These are phyloP conservation scores for Tipula lateralis DNA, from an alignment of 2,888 invertebrate genomes.

Conservation along the genomic window DNA sequence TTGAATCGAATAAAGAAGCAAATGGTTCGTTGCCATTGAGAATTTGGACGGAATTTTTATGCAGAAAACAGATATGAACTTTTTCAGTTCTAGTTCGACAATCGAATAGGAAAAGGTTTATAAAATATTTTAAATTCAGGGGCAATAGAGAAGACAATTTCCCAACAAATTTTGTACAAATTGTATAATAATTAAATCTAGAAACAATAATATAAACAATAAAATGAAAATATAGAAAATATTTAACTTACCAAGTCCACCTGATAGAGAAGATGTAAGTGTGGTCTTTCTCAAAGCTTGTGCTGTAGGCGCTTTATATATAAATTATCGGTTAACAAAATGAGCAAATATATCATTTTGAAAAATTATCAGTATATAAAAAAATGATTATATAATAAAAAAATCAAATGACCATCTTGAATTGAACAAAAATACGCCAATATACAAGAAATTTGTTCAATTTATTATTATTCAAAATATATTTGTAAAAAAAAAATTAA, in stretches of 20 bases:
- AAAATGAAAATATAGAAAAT: conserved; percentile 29
- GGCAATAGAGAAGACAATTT: background rate
- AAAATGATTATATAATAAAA: conserved; percentile 36
- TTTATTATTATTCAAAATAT: background rate
- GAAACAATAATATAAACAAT: background rate
- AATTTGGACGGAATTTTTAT: background rate
- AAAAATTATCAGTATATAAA: conserved; percentile 27
- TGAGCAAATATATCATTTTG: conserved; percentile 27
- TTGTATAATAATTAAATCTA: background rate
- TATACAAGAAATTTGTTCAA: conserved; percentile 21
- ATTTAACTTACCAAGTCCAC: conserved; percentile 79
- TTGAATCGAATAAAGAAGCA: background rate
- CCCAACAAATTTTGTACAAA: background rate
- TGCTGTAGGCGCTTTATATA: conserved; percentile 50
- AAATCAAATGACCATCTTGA: conserved; percentile 12
- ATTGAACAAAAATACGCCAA: conserved; percentile 14
- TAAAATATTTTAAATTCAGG: background rate
- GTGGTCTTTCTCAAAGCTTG: conserved; percentile 71
- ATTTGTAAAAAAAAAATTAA: background rate
- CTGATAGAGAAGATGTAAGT: conserved; percentile 85
- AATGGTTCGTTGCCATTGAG: background rate
- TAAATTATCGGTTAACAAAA: conserved; percentile 36
- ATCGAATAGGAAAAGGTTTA: background rate
- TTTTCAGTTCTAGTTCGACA: no score
- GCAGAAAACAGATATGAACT: no score